Conservation (phyloP, 2,113 vertebrate genomes). For the Callopanchax toddi region DNA sequence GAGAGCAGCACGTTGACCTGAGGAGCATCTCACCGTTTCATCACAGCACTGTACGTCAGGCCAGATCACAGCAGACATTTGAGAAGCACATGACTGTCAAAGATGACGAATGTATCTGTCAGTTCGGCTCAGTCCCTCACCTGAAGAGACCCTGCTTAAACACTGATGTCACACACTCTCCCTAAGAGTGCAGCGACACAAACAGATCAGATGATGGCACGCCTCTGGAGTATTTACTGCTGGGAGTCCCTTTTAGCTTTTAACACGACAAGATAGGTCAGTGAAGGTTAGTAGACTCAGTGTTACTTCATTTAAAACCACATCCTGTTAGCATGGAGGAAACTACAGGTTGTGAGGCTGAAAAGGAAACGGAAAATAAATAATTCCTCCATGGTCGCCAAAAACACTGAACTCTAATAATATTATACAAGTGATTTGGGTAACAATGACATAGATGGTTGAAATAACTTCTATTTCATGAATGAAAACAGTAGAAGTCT, state of each 20-base stretch:
- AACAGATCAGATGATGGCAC: constrained; percentile 14
- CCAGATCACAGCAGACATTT: constrained; percentile 58
- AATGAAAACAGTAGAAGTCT: too few relatives aligned
- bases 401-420: too few relatives aligned
- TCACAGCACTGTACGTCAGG: constrained; percentile 46
- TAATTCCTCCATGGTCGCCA: too few relatives aligned
- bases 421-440: too few relatives aligned
- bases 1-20: constrained; percentile 74
- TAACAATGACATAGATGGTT: too few relatives aligned
- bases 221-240: constrained; percentile 4
- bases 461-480: too few relatives aligned
- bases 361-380: too few relatives aligned
- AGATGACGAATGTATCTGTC: constrained; percentile 70
- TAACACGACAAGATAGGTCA: background rate
- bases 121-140: constrained; percentile 53
- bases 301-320: too few relatives aligned
- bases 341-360: too few relatives aligned
- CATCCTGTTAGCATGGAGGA: too few relatives aligned
- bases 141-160: constrained; percentile 43
- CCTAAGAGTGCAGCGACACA: constrained; percentile 23
- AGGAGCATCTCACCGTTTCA: constrained; percentile 58
- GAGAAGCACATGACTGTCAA: constrained; percentile 57
- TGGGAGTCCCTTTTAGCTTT: constrained; percentile 1
- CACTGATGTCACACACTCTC: constrained; percentile 32
- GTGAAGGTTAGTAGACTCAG: background rate